Conservation (phyloP, 2,888 invertebrate species). For the Torymus texanus region DNA sequence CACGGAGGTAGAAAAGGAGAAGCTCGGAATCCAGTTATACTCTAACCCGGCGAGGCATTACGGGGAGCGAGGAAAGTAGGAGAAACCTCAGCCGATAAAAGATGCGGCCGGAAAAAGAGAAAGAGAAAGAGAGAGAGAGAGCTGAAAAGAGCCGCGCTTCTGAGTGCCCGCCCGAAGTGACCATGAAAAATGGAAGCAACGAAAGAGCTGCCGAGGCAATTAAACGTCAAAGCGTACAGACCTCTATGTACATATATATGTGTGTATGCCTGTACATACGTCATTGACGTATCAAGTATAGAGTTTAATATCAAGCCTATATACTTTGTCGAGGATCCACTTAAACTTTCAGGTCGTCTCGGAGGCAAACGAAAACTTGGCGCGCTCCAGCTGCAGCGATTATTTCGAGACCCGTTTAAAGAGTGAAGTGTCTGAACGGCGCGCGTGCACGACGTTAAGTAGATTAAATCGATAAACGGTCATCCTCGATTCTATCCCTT, state of each 20-base stretch:
- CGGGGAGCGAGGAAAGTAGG: too few relatives aligned
- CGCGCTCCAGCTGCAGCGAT: neutral
- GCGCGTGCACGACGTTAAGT: neutral
- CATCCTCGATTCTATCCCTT: neutral
- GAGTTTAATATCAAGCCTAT: neutral
- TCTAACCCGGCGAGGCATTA: too few relatives aligned
- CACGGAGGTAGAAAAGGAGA: too few relatives aligned
- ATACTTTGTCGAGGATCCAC: constrained; percentile 3
- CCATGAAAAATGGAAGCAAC: neutral
- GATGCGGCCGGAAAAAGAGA: too few relatives aligned
- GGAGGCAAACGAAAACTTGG: constrained; percentile 6
- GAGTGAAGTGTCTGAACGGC: constrained; percentile 4
- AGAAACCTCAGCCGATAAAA: too few relatives aligned
- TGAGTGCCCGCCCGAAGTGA: neutral
- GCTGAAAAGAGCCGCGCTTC: neutral
- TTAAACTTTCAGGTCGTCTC: constrained; percentile 30
- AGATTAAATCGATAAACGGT: constrained; percentile 30
- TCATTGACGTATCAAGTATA: neutral
- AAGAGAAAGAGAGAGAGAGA: neutral
- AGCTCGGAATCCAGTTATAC: too few relatives aligned
- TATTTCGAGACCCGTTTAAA: constrained; percentile 27
- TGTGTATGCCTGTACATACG: neutral
- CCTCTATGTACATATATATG: neutral
- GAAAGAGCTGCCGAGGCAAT: neutral
- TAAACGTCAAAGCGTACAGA: neutral